Base-by-base conservation (phyloP, 2,797 vertebrate genomes). In the Cirrhinus mrigala region DNA sequence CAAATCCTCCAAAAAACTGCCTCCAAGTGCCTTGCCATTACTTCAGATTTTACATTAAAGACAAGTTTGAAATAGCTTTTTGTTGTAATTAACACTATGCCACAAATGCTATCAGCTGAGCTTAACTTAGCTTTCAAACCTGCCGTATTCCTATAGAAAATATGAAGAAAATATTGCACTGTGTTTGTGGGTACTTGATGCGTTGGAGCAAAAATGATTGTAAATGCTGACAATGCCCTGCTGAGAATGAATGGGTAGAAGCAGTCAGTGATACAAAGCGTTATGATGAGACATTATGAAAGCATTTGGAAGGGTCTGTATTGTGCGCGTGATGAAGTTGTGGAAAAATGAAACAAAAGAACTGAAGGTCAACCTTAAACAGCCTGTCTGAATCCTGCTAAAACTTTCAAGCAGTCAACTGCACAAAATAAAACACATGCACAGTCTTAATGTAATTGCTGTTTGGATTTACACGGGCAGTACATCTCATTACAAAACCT, bases 161-260 rank as follows among this genome's bases (percentile, higher is more conserved):
- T 7, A 1, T 29, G 27, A 6, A 24, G 22, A 46, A 68, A n/a
- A 6, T 1, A 52, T 83, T 64, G 11, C 54, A 10, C 48, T 10
- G 2, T 83, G 82, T 77, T 77, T 54, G 44, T 77, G 62, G 7
- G 52, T 85, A 54, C 54, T 50, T 60, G 66, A 85, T 69, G 80
- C 37, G 22, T 62, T 71, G 66, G 83, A 78, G 75, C 14, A 37
- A 81, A 87, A 89, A 75, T 76, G 75, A 82, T 54, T 75, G 69
- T 54, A 68, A 79, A 70, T 33, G 15, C 54, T 69, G 24, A 44
- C 48, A 56, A 81, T 68, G 85, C 58, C 54, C 56, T 82, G 68
- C 68, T 82, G 79, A 87, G 81, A 81, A 71, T 81, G 83, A 85
- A 85, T 80, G 56, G 60, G 73, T 48, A 22, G 83, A 69, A 60